Evolutionary conservation across 2,113 vertebrate genomes (phyloP).

Genomic region (Mustela nigripes): DNA sequence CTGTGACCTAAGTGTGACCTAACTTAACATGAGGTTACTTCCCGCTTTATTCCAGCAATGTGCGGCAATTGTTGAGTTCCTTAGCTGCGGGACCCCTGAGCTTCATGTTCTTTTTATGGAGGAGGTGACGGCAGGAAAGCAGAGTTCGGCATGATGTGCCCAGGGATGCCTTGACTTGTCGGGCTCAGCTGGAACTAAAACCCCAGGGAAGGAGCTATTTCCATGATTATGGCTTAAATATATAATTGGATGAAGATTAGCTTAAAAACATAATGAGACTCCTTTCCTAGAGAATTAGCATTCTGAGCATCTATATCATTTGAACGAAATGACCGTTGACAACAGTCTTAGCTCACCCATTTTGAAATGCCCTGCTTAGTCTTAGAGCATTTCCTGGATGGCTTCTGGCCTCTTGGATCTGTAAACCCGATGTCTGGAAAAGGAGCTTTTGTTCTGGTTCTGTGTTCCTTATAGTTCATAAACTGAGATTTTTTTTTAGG

Average conservation of each 20-base stretch:
- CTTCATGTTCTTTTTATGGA: background rate
- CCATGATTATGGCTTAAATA: slow-evolving; percentile 45
- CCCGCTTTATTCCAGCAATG: background rate
- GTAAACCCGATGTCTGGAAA: background rate
- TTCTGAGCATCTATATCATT: slow-evolving; percentile 53
- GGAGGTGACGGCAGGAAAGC: background rate
- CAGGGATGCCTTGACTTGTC: background rate
- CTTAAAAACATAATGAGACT: background rate
- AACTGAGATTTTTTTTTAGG: background rate
- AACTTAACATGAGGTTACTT: background rate
- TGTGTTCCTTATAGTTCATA: background rate
- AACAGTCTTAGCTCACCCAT: too few relatives aligned
- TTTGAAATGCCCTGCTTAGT: background rate
- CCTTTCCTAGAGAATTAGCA: slow-evolving; percentile 46
- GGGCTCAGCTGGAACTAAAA: background rate
- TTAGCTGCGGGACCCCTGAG: background rate
- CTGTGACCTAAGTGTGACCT: background rate
- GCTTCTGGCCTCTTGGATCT: background rate
- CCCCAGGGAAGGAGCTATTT: background rate
- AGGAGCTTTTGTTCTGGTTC: background rate
- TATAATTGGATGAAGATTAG: slow-evolving; percentile 44
- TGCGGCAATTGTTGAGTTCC: background rate
- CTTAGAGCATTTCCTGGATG: background rate
- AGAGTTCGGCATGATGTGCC: background rate
- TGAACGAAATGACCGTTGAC: background rate